These are phyloP conservation scores for Tadarida brasiliensis DNA, from an alignment of 2,797 vertebrate genomes.

Conservation along the genomic window DNA sequence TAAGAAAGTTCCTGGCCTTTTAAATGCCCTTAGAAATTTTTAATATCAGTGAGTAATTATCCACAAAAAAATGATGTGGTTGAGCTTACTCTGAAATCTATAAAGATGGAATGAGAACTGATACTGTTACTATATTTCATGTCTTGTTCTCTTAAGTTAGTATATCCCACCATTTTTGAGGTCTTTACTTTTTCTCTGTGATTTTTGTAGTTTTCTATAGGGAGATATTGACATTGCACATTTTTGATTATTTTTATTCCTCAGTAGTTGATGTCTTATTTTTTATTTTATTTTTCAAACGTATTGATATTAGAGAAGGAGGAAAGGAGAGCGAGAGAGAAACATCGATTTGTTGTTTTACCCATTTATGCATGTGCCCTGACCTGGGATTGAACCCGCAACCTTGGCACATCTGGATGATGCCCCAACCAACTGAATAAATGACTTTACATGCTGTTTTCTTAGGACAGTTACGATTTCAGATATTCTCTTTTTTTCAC, in stretches of 20 bases:
- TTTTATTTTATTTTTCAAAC: neutral
- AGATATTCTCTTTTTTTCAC: conserved; percentile 10
- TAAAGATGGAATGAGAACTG: neutral
- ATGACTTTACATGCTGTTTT: neutral
- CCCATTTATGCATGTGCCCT: neutral
- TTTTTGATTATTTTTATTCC: neutral
- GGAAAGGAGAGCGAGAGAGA: neutral
- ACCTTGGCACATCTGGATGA: neutral
- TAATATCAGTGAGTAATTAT: neutral
- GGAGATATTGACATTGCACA: neutral
- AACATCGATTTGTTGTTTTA: neutral
- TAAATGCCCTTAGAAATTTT: neutral
- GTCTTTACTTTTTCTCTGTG: neutral
- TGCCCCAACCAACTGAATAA: neutral
- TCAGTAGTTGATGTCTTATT: neutral
- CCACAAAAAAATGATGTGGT: neutral
- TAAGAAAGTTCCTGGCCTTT: neutral
- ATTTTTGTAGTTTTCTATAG: neutral
- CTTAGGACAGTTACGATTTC: neutral
- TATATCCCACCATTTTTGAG: neutral
- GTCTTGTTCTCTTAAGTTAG: neutral
- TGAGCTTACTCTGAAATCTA: neutral
- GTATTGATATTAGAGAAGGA: neutral
- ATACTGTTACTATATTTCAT: neutral
- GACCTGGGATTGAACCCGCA: neutral